Evolutionary conservation across 2,797 vertebrate genomes (phyloP), one percentile per base, ranked within the genome.

Genomic region (Helostoma temminkii): DNA sequence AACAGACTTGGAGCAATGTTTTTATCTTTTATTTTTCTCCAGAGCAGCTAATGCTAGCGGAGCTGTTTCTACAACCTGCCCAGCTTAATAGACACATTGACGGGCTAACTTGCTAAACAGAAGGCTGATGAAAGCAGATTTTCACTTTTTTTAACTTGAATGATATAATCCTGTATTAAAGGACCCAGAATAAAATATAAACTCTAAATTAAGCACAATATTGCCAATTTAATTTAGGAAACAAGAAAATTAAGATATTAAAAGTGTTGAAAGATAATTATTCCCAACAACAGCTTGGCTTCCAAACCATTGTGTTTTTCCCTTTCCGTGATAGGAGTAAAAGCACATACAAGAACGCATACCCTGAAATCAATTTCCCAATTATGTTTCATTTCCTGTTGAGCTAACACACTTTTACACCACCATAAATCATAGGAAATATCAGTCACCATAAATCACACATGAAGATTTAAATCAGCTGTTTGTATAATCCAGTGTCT

Each of bases 351-450:
- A 62, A 71, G 49, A 74, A 82, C 76, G 63, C 72, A 50, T 47
- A 85, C 62, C 42, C 19, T 66, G 58, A 84, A 84, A 32, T 84
- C 81, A 86, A 78, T 87, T 86, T 81, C 76, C 74, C 80, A 83
- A 88, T 89, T 85, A 86, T 42, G 67, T 68, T 79, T 88, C 66
- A 81, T 88, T 88, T 91, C 85, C 83, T 78, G 78, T 78, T 25
- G 32, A 74, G 72, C 83, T 65, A 74, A 78, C 64, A 52, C 58
- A 60, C 68, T 69, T 73, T 74, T 62, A 63, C 71, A 54, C 37
- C 59, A 5, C 81, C 84, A 83, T 89, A 84, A 92, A 90, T 88
- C 86, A 91, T 68, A 68, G 66, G 67, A 87, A 79, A 83, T 82
- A 85, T 82, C 78, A 66, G 81, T 86, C 81, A 46, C 78, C 82